A percentile compares a stretch with the other conserved stretches of the same genome.
Evolutionary conservation across 2,888 invertebrate species (phyloP).

Genomic region (Lycophotia porphyrea): DNA sequence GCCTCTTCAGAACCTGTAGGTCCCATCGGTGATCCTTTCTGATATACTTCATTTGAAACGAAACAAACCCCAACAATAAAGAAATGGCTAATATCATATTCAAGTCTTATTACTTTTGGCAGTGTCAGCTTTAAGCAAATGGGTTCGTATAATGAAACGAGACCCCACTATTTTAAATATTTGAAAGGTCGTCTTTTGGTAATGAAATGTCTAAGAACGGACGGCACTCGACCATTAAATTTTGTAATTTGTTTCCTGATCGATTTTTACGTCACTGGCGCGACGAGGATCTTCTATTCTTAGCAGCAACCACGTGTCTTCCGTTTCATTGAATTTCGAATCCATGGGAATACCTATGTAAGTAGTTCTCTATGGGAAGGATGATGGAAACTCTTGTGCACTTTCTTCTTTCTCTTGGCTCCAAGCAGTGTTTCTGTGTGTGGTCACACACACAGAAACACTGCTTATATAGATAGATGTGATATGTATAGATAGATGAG

Average conservation of each 20-base stretch:
- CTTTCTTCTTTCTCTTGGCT: neutral
- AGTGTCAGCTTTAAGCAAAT: slow-evolving; percentile 6
- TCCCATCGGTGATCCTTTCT: neutral
- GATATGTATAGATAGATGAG: too few species aligned
- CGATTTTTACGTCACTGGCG: slow-evolving; percentile 16
- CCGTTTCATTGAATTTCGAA: neutral
- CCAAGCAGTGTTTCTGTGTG: neutral
- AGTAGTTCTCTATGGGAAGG: neutral
- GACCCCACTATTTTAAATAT: slow-evolving; percentile 24
- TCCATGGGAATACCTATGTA: neutral
- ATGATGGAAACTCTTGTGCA: neutral
- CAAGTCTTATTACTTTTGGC: slow-evolving; percentile 22
- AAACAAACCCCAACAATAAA: neutral
- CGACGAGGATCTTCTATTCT: slow-evolving; percentile 3
- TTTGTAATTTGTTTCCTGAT: slow-evolving; percentile 6
- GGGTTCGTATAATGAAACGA: slow-evolving; percentile 14
- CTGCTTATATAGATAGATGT: too few species aligned
- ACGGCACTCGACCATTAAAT: neutral
- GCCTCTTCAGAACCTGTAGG: neutral
- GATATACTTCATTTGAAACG: neutral
- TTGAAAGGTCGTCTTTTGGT: slow-evolving; percentile 9
- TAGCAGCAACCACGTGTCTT: neutral
- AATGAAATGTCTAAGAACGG: neutral
- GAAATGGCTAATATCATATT: slow-evolving; percentile 33
- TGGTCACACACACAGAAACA: too few species aligned